phyloP scores from a whole-genome alignment of 2,888 invertebrate genomes.

The Campoletis raptor region DNA sequence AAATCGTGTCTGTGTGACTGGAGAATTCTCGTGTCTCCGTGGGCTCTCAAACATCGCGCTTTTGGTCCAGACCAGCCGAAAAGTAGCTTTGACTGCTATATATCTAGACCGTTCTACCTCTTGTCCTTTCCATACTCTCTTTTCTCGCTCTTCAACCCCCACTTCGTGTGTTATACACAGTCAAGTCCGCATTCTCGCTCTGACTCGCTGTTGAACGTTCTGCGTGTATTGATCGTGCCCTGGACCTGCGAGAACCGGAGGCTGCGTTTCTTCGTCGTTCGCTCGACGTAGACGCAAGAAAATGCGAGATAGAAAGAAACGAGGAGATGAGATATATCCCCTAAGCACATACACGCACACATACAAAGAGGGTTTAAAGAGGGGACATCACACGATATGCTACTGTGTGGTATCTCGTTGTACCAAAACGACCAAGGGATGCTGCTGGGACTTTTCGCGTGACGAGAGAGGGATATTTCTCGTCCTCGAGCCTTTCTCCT shows the following conservation, averaged over 20 bases:
- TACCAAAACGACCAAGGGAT: conserved; percentile 47
- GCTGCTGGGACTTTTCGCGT: conserved; percentile 56
- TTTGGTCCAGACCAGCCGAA: conserved; percentile 57
- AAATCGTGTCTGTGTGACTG: conserved; percentile 69
- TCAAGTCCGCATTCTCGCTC: conserved; percentile 74
- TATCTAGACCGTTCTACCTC: conserved; percentile 42
- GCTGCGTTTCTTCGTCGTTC: conserved; percentile 58
- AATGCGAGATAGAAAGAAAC: conserved; percentile 71
- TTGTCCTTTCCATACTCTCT: conserved; percentile 49
- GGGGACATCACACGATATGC: conserved; percentile 41
- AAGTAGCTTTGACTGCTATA: conserved; percentile 48
- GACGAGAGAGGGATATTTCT: conserved; percentile 46
- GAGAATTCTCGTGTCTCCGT: conserved; percentile 54
- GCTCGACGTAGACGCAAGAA: conserved; percentile 56
- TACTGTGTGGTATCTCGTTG: conserved; percentile 52
- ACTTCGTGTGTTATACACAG: conserved; percentile 12
- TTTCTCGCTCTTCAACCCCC: conserved; percentile 24
- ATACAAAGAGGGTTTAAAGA: conserved; percentile 14
- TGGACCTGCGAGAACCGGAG: conserved; percentile 72
- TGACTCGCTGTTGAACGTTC: conserved; percentile 66
- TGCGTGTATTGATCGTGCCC: conserved; percentile 83
- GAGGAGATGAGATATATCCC: conserved; percentile 32
- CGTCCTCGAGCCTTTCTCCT: conserved; percentile 44
- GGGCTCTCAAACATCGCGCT: conserved; percentile 49
- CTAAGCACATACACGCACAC: not conserved